A percentile compares a stretch with the other conserved stretches of the same genome.
Evolutionary conservation across 1,140 invertebrate species (phyloP).

Genomic region (Papilio glaucus): DNA sequence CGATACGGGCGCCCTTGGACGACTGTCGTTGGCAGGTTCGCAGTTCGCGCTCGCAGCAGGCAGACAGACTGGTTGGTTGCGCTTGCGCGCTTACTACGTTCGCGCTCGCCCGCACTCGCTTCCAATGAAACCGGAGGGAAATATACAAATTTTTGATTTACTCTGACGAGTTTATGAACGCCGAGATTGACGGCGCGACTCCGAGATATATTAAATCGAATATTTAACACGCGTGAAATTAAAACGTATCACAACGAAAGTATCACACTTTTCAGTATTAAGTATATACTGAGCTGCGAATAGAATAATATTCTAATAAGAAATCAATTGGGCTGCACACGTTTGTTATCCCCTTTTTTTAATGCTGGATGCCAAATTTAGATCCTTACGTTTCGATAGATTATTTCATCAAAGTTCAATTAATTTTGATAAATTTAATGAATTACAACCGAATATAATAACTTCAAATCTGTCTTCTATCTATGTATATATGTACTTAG

Average conservation of each 20-base stretch:
- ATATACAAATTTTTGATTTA: constrained; percentile 66
- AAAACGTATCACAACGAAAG: constrained; percentile 34
- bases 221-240: constrained; percentile 64
- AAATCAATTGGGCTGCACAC: too few species aligned
- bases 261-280: not conserved
- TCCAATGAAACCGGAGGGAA: constrained; percentile 59
- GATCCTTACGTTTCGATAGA: too few species aligned
- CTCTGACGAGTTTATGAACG: constrained; percentile 59
- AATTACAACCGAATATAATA: too few species aligned
- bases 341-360: too few species aligned
- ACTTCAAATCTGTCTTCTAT: too few species aligned
- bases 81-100: constrained; percentile 28
- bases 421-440: too few species aligned
- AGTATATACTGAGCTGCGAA: not conserved
- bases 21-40: constrained; percentile 55
- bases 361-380: not conserved
- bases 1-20: constrained; percentile 63
- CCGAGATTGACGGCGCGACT: constrained; percentile 53
- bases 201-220: constrained; percentile 53
- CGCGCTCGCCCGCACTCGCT: constrained; percentile 52
- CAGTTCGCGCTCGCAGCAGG: constrained; percentile 10
- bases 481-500: too few species aligned
- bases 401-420: too few species aligned
- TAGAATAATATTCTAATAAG: too few species aligned
- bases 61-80: too few species aligned